phyloP scores from a whole-genome alignment of 2,797 vertebrate genomes.

The Eremophila alpestris region DNA sequence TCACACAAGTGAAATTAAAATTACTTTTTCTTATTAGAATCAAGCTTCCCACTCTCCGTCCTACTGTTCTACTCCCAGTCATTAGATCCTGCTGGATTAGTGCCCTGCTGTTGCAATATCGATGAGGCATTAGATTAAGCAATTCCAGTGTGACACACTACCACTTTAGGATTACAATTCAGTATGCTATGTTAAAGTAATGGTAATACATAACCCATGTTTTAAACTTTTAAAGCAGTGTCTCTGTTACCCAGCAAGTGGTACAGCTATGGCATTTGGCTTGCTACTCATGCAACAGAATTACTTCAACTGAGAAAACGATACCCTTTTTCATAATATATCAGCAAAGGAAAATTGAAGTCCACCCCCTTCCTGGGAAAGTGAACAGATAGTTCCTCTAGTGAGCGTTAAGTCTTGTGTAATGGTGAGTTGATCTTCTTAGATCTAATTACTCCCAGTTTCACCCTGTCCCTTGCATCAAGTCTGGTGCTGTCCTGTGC shows the following conservation, averaged over 20 bases:
- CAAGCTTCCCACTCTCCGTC: background rate
- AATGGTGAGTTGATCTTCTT: background rate
- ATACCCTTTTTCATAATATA: background rate
- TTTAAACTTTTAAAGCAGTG: background rate
- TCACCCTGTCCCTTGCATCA: background rate
- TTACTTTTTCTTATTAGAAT: background rate
- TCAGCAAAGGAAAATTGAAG: background rate
- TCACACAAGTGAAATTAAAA: background rate
- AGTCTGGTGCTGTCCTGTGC: background rate
- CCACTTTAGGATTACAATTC: background rate
- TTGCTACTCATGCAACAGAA: background rate
- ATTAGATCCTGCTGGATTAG: background rate
- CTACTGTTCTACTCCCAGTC: background rate
- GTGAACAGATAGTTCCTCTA: background rate
- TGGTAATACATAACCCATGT: background rate
- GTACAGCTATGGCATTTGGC: background rate
- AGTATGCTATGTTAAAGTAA: background rate
- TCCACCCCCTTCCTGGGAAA: background rate
- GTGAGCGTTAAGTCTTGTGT: background rate
- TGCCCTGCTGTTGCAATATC: background rate
- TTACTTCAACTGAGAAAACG: background rate
- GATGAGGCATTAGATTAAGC: background rate
- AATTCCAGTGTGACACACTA: background rate
- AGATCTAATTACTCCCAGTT: background rate
- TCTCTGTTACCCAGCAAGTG: background rate